Evolutionary conservation across 2,797 vertebrate genomes (phyloP).

Genomic region (Gymnodraco acuticeps): DNA sequence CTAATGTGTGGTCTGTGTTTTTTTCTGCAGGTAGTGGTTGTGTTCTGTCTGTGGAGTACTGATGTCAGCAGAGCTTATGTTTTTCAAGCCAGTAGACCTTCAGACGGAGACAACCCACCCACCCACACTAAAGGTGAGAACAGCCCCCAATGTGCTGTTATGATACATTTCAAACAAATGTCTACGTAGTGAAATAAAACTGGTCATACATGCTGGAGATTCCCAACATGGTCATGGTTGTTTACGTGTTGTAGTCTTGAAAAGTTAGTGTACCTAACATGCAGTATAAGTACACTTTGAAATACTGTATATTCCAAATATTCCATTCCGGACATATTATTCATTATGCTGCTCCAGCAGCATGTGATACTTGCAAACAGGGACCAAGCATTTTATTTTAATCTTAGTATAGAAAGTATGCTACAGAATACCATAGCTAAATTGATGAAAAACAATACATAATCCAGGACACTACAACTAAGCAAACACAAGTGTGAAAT

Average conservation of each 20-base stretch:
- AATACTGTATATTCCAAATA: not conserved
- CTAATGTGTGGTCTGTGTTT: not conserved
- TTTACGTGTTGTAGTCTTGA: not conserved
- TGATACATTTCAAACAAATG: not conserved
- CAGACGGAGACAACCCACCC: conserved; percentile 69
- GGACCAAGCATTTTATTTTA: not conserved
- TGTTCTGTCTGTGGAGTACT: conserved; percentile 52
- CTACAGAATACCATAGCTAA: not conserved
- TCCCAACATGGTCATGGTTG: not conserved
- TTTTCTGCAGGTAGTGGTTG: conserved; percentile 9
- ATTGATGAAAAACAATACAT: not conserved
- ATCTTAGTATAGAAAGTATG: too few relatives aligned
- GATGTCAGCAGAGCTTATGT: conserved; percentile 72
- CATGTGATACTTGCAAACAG: not conserved
- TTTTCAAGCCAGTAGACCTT: conserved; percentile 79
- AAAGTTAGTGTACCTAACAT: not conserved
- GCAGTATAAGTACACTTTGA: not conserved
- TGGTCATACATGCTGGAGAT: not conserved
- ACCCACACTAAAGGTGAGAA: conserved; percentile 72
- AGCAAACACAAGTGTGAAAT: not conserved
- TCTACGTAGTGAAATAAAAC: not conserved
- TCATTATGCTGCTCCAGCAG: too few relatives aligned
- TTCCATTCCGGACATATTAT: not conserved
- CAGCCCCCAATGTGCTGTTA: not conserved
- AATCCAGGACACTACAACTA: not conserved